Evolutionary conservation across 2,113 vertebrate species (phyloP).

Genomic region (Rhineura floridana): DNA sequence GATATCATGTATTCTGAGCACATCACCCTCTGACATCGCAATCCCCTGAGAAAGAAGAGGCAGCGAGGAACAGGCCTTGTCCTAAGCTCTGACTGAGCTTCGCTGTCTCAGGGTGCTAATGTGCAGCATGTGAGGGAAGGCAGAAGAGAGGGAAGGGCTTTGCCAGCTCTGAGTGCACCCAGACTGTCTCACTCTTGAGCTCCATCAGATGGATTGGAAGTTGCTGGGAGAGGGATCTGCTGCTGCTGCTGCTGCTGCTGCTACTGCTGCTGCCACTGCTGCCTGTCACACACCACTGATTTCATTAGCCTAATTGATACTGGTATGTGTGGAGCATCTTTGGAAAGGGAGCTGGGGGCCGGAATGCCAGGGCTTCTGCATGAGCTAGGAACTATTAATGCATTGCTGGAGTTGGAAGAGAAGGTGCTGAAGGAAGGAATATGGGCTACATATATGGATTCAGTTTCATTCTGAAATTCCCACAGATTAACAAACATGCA

Average conservation of each 20-base stretch:
- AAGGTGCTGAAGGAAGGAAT: not conserved
- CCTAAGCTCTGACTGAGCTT: not conserved
- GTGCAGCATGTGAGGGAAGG: too few relatives aligned
- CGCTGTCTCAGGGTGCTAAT: not conserved
- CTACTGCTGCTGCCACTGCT: not conserved
- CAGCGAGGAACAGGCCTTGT: not conserved
- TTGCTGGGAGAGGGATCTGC: not conserved
- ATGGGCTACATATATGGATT: not conserved
- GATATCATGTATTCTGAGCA: not conserved
- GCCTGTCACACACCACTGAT: not conserved
- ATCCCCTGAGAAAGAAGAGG: not conserved
- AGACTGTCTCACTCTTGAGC: not conserved
- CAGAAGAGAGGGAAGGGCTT: not conserved
- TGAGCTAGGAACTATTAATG: not conserved
- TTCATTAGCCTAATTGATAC: not conserved
- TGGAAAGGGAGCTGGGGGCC: not conserved
- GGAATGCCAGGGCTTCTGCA: not conserved
- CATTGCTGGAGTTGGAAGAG: not conserved
- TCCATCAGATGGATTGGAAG: not conserved
- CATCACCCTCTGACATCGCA: too few relatives aligned
- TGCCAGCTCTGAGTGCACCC: not conserved
- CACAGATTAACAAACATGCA: too few relatives aligned
- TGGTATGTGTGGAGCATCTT: not conserved
- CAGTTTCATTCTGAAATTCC: not conserved
- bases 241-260: not conserved